These are phyloP conservation scores for Philotrypesis tridentata DNA, from an alignment of 1,140 invertebrate genomes.

Conservation along the genomic window DNA sequence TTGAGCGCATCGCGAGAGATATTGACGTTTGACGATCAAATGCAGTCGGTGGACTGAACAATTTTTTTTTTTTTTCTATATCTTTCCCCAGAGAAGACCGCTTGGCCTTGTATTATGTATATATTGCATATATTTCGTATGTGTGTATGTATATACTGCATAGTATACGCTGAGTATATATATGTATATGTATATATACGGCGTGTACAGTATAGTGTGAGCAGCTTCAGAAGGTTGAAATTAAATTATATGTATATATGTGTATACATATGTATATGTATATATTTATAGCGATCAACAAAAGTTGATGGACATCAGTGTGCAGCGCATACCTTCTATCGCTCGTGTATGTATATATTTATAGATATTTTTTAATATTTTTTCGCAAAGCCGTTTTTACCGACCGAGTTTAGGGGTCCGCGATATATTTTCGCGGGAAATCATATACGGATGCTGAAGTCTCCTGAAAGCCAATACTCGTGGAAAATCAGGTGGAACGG, in stretches of 20 bases:
- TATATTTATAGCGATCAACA: slow-evolving; percentile 3
- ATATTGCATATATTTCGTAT: no score
- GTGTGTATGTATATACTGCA: no score
- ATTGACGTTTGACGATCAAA: slow-evolving; percentile 23
- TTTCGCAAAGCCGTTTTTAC: neutral
- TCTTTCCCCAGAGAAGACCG: no score
- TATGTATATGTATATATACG: no score
- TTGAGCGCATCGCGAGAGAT: neutral
- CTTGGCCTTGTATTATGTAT: no score
- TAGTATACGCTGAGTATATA: neutral
- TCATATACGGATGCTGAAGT: neutral
- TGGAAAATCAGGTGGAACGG: neutral
- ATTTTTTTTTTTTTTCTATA: slow-evolving; percentile 16
- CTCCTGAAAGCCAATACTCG: neutral
- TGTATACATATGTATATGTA: no score
- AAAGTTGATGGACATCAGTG: slow-evolving; percentile 6
- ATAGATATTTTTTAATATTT: neutral
- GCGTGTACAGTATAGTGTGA: neutral
- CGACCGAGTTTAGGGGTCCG: neutral
- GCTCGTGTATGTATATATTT: neutral
- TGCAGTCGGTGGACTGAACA: slow-evolving; percentile 24
- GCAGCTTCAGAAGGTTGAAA: neutral
- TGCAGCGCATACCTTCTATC: neutral
- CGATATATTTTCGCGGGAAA: no score
- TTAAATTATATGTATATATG: neutral